Evolutionary conservation across 2,113 vertebrate genomes (phyloP).

Genomic region (Sitta europaea): DNA sequence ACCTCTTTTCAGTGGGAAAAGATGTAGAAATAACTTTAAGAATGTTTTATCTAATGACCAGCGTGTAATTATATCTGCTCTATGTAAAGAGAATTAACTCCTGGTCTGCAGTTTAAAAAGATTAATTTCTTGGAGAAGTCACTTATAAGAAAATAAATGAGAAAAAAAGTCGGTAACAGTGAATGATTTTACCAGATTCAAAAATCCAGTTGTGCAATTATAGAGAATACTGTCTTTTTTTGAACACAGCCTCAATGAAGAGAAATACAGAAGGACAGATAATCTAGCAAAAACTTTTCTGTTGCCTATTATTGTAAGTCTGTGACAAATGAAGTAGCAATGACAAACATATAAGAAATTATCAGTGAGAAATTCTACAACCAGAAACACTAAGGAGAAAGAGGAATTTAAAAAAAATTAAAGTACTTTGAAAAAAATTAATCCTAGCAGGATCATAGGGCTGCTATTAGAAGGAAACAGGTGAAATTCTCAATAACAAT

Average conservation of each 20-base stretch:
- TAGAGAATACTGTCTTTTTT: neutral
- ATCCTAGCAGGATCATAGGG: neutral
- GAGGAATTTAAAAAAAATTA: neutral
- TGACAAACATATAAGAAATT: neutral
- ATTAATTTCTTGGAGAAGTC: neutral
- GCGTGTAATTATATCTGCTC: neutral
- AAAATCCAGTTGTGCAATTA: neutral
- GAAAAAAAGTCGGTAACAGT: neutral
- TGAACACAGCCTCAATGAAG: neutral
- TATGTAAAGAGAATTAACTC: neutral
- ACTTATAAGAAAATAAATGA: neutral
- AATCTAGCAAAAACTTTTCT: neutral
- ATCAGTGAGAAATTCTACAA: neutral
- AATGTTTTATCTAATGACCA: neutral
- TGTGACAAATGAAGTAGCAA: neutral
- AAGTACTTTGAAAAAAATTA: neutral
- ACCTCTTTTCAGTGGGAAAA: neutral
- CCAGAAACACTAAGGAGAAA: neutral
- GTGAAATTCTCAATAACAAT: neutral
- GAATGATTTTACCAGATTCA: neutral
- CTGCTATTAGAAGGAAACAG: neutral
- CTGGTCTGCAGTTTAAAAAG: neutral
- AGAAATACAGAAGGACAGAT: neutral
- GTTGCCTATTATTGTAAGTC: neutral
- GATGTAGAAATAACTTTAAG: neutral